These are phyloP conservation scores for Cheilosia grossa DNA, from an alignment of 2,888 invertebrate species.

Conservation along the genomic window DNA sequence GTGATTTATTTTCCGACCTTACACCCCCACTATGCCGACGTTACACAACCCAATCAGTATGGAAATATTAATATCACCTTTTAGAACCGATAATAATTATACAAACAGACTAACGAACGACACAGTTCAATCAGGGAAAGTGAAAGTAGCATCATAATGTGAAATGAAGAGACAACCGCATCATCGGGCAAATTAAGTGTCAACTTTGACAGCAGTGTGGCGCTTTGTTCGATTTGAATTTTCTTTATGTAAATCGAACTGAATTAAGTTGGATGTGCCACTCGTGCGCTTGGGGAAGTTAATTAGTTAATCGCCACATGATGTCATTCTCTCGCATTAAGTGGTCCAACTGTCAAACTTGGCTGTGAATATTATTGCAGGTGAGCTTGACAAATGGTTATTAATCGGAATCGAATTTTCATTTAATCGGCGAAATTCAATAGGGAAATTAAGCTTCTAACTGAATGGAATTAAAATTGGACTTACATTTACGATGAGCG, in stretches of 20 bases:
- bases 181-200: slow-evolving; percentile 24
- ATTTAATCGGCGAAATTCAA: slow-evolving; percentile 31
- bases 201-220: slow-evolving; percentile 28
- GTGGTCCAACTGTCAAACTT: slow-evolving; percentile 51
- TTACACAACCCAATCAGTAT: slow-evolving; percentile 20
- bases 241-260: slow-evolving; percentile 34
- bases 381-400: not conserved
- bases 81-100: slow-evolving; percentile 27
- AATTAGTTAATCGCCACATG: slow-evolving; percentile 14
- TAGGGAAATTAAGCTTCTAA: not conserved
- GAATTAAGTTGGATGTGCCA: slow-evolving; percentile 24
- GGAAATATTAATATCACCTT: not conserved
- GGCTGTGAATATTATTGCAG: slow-evolving; percentile 13
- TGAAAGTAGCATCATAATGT: slow-evolving; percentile 53
- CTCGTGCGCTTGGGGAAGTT: not conserved
- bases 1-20: not conserved
- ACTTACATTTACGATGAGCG: too few species aligned
- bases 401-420: slow-evolving; percentile 15
- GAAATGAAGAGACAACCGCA: slow-evolving; percentile 26
- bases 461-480: not conserved
- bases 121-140: slow-evolving; percentile 49
- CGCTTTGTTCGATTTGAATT: slow-evolving; percentile 24
- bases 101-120: not conserved
- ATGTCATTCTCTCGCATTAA: slow-evolving; percentile 28
- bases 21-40: slow-evolving; percentile 20